phyloP scores from a whole-genome alignment of 1,140 invertebrate genomes.

The Rhagoletis pomonella region DNA sequence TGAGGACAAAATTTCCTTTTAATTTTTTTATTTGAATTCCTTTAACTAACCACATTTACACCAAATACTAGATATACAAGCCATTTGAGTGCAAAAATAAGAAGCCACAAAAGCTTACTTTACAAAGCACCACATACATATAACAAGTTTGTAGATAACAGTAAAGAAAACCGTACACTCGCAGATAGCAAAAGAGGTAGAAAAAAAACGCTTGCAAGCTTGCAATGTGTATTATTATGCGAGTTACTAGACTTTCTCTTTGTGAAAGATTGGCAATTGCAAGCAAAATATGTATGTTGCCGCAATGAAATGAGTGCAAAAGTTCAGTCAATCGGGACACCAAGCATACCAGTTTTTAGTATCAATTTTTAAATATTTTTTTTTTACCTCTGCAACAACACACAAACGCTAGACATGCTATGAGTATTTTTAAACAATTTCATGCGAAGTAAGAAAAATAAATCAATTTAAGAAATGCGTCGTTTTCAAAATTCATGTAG shows the following conservation, averaged over 20 bases:
- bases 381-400: not conserved
- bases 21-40: too few relatives aligned
- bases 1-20: too few relatives aligned
- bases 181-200: not conserved
- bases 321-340: not conserved
- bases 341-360: not conserved
- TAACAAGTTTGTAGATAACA: not conserved
- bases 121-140: not conserved
- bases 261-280: not conserved
- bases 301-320: not conserved
- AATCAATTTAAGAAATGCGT: too few relatives aligned
- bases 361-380: not conserved
- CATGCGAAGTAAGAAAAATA: too few relatives aligned
- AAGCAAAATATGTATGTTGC: not conserved
- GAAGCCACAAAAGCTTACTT: too few relatives aligned
- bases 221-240: conserved; percentile 1
- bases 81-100: too few relatives aligned
- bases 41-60: too few relatives aligned
- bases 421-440: too few relatives aligned
- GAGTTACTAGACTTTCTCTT: conserved; percentile 1
- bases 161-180: not conserved
- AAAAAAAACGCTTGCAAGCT: not conserved
- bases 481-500: too few relatives aligned
- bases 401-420: not conserved
- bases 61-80: too few relatives aligned